A percentile compares a stretch with the other conserved stretches of the same genome.
Conservation (phyloP, 2,113 vertebrate genomes). For the Donacobius atricapilla region DNA sequence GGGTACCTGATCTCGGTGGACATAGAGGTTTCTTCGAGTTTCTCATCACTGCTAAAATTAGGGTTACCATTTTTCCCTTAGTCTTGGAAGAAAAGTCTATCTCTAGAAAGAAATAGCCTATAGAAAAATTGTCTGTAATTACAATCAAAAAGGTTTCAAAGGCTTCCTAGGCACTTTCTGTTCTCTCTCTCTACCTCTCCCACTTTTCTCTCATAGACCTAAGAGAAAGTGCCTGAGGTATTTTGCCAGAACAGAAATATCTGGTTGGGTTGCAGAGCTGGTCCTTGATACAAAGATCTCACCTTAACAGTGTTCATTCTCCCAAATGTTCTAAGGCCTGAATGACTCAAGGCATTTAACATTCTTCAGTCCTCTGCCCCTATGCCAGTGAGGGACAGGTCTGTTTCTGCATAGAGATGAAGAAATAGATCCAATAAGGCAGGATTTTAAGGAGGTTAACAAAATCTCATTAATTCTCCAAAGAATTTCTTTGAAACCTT, state of each 20-base stretch:
- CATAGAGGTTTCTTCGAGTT: neutral
- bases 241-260: neutral
- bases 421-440: neutral
- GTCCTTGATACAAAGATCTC: neutral
- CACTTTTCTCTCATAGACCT: neutral
- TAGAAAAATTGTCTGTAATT: constrained; percentile 27
- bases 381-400: neutral
- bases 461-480: neutral
- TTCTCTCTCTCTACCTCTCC: neutral
- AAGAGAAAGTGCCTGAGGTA: neutral
- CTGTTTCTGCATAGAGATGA: neutral
- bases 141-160: constrained; percentile 1
- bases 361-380: neutral
- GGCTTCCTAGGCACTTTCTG: neutral
- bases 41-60: neutral
- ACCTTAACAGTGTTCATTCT: neutral
- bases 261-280: neutral
- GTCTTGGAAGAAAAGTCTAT: neutral
- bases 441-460: neutral
- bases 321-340: neutral
- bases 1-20: neutral
- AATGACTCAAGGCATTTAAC: neutral
- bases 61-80: neutral
- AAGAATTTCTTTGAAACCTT: neutral
- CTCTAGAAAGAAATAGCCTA: neutral